Evolutionary conservation across 2,797 vertebrate genomes (phyloP).

Genomic region (Eulemur rubriventer): DNA sequence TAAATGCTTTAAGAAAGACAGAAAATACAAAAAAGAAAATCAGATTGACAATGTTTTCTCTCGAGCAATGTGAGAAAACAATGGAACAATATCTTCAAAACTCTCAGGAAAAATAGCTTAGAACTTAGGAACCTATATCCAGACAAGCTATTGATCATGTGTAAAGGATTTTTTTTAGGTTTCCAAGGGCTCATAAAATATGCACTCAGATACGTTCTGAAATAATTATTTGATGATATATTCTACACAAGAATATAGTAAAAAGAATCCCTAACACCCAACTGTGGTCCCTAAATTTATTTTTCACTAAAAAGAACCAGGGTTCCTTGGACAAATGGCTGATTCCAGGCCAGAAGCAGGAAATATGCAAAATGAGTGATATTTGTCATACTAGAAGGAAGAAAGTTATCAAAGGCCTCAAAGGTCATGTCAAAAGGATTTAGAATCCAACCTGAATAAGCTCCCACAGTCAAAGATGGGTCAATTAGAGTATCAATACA

Average conservation of each 20-base stretch:
- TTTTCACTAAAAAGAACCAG: not conserved
- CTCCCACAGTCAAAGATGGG: not conserved
- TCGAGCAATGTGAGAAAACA: not conserved
- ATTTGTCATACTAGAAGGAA: not conserved
- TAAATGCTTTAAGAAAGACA: constrained; percentile 23
- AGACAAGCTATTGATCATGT: not conserved
- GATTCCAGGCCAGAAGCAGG: not conserved
- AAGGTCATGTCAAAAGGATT: not conserved
- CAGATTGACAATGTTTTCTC: not conserved
- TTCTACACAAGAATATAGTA: not conserved
- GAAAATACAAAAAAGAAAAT: not conserved
- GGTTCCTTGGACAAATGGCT: not conserved
- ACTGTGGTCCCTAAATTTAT: not conserved
- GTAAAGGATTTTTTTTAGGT: not conserved
- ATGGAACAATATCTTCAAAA: not conserved
- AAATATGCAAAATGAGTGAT: not conserved
- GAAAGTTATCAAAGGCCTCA: not conserved
- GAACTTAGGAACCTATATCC: not conserved
- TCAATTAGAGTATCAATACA: not conserved
- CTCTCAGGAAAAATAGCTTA: not conserved
- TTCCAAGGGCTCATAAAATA: not conserved
- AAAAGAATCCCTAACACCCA: not conserved
- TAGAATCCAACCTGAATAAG: not conserved
- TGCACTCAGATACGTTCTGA: not conserved
- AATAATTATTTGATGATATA: not conserved